phyloP scores from a whole-genome alignment of 2,113 vertebrate genomes.

The Carollia perspicillata region DNA sequence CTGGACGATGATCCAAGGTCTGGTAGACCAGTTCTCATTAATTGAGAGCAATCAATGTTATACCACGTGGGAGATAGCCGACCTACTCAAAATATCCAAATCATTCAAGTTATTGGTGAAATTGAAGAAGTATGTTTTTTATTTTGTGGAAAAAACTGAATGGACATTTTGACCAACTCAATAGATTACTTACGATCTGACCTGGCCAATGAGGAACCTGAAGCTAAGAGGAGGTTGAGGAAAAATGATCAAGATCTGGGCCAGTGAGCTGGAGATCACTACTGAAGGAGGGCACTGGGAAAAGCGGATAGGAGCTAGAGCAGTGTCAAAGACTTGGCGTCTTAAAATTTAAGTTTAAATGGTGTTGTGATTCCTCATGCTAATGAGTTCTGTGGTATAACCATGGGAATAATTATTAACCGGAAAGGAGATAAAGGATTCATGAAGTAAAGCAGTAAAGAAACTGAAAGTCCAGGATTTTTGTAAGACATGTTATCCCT shows the following conservation, averaged over 20 bases:
- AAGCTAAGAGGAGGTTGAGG: not conserved
- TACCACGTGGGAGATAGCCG: no score
- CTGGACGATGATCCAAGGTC: no score
- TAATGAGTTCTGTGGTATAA: not conserved
- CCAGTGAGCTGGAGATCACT: not conserved
- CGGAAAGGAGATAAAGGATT: not conserved
- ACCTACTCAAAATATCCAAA: no score
- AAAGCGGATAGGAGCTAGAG: not conserved
- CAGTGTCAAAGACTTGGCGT: not conserved
- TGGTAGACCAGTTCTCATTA: no score
- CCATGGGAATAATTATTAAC: not conserved
- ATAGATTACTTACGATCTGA: not conserved
- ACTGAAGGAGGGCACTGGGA: not conserved
- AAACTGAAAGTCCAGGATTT: not conserved
- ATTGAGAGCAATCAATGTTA: no score
- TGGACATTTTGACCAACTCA: no score
- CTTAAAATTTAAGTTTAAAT: not conserved
- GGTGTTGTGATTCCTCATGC: not conserved
- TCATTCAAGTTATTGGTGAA: no score
- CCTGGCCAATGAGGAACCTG: not conserved
- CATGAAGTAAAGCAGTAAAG: not conserved
- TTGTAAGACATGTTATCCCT: not conserved
- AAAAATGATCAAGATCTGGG: not conserved
- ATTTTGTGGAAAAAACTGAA: no score
- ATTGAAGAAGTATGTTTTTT: no score